Base-by-base conservation (phyloP, 2,888 invertebrate genomes). In the Drosophila ochracea region DNA sequence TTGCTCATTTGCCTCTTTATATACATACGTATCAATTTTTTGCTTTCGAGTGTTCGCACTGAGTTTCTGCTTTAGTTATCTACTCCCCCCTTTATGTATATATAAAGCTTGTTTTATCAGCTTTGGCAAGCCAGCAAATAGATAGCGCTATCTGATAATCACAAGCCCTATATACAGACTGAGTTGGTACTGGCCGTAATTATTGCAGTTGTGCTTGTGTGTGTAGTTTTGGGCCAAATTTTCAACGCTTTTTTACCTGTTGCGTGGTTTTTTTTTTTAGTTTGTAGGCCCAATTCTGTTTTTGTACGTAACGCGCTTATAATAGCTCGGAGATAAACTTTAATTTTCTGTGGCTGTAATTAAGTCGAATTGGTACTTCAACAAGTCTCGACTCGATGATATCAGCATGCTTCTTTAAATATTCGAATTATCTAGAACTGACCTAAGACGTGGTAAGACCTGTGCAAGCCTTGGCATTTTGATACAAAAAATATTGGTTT, bases 71-170 rank as follows among this genome's bases (percentile, higher is more conserved):
- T 54, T 43, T 41, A 54, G 28, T 66, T 87, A 74, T 78, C 74
- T 68, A 11, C 62, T 43, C 53, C 37, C 13, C 28, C 31, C 25
- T 63, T 55, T 25, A 54, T 30, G 1, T 35, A 54, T 21, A 16
- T 28, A 31, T 37, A 30, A 37, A 35, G 65, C 61, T 71, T 58
- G 61, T 59, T 79, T 89, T 90, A 85, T 89, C 85, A 89, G 91
- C 91, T 89, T 90, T 90, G 80, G 89, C 85, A 83, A 80, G 86
- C 80, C 78, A 75, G 63, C 68, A 62, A 72, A 64, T 52, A 73
- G 89, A 85, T 90, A 90, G 74, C 81, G 64, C 39, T 31, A 16
- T 11, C 76, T 86, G 84, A 83, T 90, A 90, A 74, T 71, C 72
- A 58, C n/a, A 35, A 37, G 35, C 39, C 53, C 57, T 55, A 68